Conservation (phyloP, 2,113 vertebrate genomes). For the Nyctereutes procyonoides region DNA sequence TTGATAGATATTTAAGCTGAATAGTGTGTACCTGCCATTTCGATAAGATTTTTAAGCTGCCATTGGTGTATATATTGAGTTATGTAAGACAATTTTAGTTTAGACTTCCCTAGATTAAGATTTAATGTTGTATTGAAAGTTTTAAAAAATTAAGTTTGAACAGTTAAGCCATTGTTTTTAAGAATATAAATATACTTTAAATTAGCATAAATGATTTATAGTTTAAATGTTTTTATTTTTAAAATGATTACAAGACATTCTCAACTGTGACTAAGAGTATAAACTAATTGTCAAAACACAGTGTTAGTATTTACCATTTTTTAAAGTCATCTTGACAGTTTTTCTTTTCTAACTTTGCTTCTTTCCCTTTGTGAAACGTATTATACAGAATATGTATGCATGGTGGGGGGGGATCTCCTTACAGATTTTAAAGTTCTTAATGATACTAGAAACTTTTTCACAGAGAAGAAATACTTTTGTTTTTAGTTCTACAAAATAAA, state of each 20-base stretch:
- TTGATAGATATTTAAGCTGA: constrained; percentile 21
- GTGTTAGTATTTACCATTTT: neutral
- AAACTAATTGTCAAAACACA: neutral
- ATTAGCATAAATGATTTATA: constrained; percentile 40
- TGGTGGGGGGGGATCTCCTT: neutral
- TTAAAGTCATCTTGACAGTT: neutral
- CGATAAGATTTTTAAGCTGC: constrained; percentile 3
- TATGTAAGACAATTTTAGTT: neutral
- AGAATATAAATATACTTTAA: constrained; percentile 43
- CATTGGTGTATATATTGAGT: neutral
- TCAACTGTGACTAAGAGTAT: neutral
- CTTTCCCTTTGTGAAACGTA: constrained; percentile 50
- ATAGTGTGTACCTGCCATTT: neutral
- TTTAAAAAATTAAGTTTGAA: constrained; percentile 47
- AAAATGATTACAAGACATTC: neutral
- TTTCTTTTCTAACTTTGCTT: constrained; percentile 48
- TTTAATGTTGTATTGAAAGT: constrained; percentile 52
- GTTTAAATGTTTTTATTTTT: constrained; percentile 34
- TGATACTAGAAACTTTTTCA: neutral
- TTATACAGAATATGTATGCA: neutral
- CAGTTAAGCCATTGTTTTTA: constrained; percentile 39
- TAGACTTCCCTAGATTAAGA: constrained; percentile 21
- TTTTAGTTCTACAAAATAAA: constrained; percentile 61
- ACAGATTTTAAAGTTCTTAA: constrained; percentile 42
- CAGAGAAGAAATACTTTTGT: constrained; percentile 32